A percentile compares a stretch with the other conserved stretches of the same genome.
Conservation (phyloP, 1,140 invertebrate genomes). For the Diorhabda sublineata region DNA sequence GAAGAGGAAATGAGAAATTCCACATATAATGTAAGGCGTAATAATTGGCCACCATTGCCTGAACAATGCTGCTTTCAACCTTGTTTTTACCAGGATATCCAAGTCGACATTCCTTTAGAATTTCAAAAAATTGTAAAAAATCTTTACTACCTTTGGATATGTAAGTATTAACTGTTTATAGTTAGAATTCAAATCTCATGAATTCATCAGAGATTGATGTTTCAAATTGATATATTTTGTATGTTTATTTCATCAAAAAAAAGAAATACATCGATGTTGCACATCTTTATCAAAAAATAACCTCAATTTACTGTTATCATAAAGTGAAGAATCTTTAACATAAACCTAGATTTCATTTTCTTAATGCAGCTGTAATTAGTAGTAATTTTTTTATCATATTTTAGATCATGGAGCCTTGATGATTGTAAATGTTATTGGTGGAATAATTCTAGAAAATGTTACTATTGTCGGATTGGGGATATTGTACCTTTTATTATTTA, state of each 20-base stretch:
- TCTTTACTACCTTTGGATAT: conserved; percentile 96
- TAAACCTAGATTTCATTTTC: too few species aligned
- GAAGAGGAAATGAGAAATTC: conserved; percentile 82
- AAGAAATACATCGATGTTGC: too few species aligned
- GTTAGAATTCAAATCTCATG: too few species aligned
- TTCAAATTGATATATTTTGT: too few species aligned
- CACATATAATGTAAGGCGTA: conserved; percentile 70
- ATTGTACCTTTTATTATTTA: conserved; percentile 87
- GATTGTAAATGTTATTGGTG: conserved; percentile 81
- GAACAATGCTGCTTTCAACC: conserved; percentile 88
- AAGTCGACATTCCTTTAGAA: conserved; percentile 96
- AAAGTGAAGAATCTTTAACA: too few species aligned
- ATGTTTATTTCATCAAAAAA: too few species aligned
- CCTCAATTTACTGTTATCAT: too few species aligned
- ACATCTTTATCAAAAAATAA: too few species aligned
- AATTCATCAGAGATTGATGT: too few species aligned
- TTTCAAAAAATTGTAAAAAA: conserved; percentile 94
- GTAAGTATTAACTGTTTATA: conserved; percentile 59
- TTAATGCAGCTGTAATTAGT: too few species aligned
- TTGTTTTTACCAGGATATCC: conserved; percentile 99
- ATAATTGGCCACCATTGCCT: conserved; percentile 98
- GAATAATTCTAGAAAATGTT: conserved; percentile 67
- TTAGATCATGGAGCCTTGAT: conserved; percentile 85
- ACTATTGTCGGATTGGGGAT: conserved; percentile 85
- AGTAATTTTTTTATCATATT: conserved; percentile 44